Evolutionary conservation across 2,888 invertebrate genomes (phyloP).

Genomic region (Eudemis profundana): DNA sequence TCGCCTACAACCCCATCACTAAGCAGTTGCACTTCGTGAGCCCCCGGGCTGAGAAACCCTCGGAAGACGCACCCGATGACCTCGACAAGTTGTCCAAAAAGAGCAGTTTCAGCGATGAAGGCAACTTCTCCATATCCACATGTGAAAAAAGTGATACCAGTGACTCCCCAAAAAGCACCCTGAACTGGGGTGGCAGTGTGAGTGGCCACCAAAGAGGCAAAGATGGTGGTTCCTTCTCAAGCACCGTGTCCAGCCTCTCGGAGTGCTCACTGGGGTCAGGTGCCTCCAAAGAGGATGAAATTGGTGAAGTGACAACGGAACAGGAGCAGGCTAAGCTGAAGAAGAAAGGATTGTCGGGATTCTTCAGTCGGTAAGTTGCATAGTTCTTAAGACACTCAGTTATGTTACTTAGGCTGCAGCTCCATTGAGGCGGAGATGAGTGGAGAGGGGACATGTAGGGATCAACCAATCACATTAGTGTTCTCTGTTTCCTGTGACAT

Average conservation of each 20-base stretch:
- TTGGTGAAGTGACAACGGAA: constrained; percentile 60
- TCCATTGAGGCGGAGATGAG: too few relatives aligned
- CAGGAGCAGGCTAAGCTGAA: constrained; percentile 80
- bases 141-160: constrained; percentile 83
- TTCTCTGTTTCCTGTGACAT: too few relatives aligned
- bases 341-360: constrained; percentile 86
- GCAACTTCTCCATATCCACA: constrained; percentile 79
- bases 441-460: too few relatives aligned
- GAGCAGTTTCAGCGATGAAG: constrained; percentile 83
- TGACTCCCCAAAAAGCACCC: constrained; percentile 81
- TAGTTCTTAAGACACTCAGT: constrained; percentile 17
- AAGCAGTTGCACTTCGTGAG: constrained; percentile 88
- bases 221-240: constrained; percentile 87
- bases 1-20: constrained; percentile 90
- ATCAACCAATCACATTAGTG: too few relatives aligned
- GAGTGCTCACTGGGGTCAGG: constrained; percentile 88
- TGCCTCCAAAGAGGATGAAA: constrained; percentile 81
- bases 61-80: constrained; percentile 68
- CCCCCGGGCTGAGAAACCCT: constrained; percentile 71
- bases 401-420: too few relatives aligned
- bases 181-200: constrained; percentile 80
- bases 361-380: constrained; percentile 86
- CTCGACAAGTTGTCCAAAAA: constrained; percentile 80
- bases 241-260: constrained; percentile 89
- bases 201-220: constrained; percentile 82